Conservation (phyloP, 2,888 invertebrate genomes). For the Adelognathus sp. region DNA sequence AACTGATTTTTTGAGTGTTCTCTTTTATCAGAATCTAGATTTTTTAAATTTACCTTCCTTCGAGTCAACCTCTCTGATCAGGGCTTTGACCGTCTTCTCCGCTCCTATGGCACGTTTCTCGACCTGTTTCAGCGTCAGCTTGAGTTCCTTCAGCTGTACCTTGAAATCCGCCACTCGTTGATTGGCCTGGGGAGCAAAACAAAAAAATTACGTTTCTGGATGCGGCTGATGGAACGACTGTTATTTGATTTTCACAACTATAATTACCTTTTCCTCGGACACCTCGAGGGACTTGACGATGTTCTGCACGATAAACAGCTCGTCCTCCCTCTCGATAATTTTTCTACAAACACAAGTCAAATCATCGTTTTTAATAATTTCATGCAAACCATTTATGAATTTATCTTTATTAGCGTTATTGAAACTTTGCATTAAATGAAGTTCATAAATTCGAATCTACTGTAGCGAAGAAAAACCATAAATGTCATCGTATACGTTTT, state of each 20-base stretch:
- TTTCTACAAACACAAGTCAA: conserved; percentile 67
- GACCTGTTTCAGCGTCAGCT: conserved; percentile 74
- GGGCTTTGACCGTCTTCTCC: conserved; percentile 75
- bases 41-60: conserved; percentile 79
- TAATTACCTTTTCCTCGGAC: conserved; percentile 79
- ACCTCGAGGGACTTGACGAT: conserved; percentile 80
- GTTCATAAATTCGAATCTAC: too few relatives aligned
- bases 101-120: conserved; percentile 79
- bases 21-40: too few relatives aligned
- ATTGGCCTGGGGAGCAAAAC: conserved; percentile 74
- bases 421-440: too few relatives aligned
- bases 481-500: too few relatives aligned
- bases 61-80: conserved; percentile 77
- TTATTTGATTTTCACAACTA: too few relatives aligned
- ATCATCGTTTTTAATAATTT: background rate
- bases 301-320: conserved; percentile 79
- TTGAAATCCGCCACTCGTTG: conserved; percentile 79
- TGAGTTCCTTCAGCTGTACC: conserved; percentile 75
- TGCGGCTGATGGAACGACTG: background rate
- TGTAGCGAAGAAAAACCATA: too few relatives aligned
- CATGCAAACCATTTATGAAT: background rate
- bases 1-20: too few relatives aligned
- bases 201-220: background rate
- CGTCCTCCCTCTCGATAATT: conserved; percentile 79
- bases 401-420: background rate